Evolutionary conservation across 2,888 invertebrate genomes (phyloP), one percentile per base, ranked within the genome.

Genomic region (Entomobrya proxima): DNA sequence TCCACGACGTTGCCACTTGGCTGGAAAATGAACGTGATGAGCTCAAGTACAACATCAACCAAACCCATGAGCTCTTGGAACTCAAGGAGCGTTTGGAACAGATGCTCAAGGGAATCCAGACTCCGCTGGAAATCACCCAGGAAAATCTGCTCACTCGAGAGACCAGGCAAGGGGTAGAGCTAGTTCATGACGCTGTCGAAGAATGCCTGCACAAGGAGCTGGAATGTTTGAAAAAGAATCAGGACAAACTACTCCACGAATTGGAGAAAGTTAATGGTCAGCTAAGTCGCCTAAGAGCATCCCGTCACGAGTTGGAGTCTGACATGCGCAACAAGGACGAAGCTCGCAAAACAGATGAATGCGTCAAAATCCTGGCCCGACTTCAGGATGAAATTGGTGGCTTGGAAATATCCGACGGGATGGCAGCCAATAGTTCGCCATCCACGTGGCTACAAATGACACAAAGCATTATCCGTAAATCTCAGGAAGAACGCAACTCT

Each of bases 101-200:
- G 0, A 88, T 89, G 87, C 47, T 90, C 15, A 89, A 89, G 55
- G 89, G 96, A 91, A 95, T 97, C 80, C 98, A 98, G 92, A 96
- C 96, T 1, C 98, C 98, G 0, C 92, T 98, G 89, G 97, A 98
- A 91, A 96, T 98, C 89, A 96, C 96, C 37, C 97, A 98, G 92
- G 98, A 98, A 92, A 98, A 98, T 91, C 93, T 98, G 61, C 98
- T 98, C 92, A 95, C 97, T 91, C 93, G 98, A 82, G 98, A 98
- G 93, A 96, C 96, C 91, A 93, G 98, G 86, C 95, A 96, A 92
- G 95, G 96, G 76, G 94, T 96, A 90, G 98, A 98, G 92, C 94
- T 98, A 91, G 97, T 98, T 1, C 97, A 98, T 91, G 98, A 98
- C 91, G 93, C 95, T 67, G 96, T 96, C 40, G 98, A 98, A 92